Evolutionary conservation across 2,888 invertebrate genomes (phyloP).

Genomic region (Nephrocerus scutellatus): DNA sequence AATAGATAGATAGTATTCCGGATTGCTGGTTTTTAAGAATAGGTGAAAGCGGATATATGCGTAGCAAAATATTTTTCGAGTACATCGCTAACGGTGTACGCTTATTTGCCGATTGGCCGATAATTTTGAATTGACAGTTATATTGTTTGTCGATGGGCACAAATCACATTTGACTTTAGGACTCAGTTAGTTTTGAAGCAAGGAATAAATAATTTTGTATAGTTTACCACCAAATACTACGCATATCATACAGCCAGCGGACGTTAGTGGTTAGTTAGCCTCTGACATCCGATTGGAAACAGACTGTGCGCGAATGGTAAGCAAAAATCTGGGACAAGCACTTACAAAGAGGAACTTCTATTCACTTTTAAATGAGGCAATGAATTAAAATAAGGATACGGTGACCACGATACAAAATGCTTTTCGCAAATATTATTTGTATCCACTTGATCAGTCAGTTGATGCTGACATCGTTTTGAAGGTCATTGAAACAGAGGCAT

Average conservation of each 20-base stretch:
- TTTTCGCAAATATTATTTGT: conserved; percentile 8
- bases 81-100: conserved; percentile 8
- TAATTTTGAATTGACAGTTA: conserved; percentile 6
- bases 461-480: conserved; percentile 2
- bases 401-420: conserved; percentile 8
- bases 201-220: conserved; percentile 7
- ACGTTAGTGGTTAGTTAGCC: conserved; percentile 15
- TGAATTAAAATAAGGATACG: conserved; percentile 5
- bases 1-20: conserved; percentile 8
- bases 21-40: conserved; percentile 6
- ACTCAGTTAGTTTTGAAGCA: conserved; percentile 12
- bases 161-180: conserved; percentile 11
- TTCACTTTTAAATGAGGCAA: conserved; percentile 5
- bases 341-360: conserved; percentile 11
- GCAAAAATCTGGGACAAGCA: conserved; percentile 3
- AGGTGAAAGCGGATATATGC: conserved; percentile 10
- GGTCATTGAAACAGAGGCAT: conserved; percentile 5
- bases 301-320: conserved; percentile 12
- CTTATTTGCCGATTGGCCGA: conserved; percentile 3
- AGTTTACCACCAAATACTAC: conserved; percentile 12
- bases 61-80: too few species aligned
- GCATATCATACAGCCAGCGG: conserved; percentile 13
- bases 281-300: conserved; percentile 10
- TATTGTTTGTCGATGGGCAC: conserved; percentile 14
- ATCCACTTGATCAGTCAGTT: conserved; percentile 4